phyloP scores from a whole-genome alignment of 1,140 invertebrate species.

The Drosophila bifasciata region DNA sequence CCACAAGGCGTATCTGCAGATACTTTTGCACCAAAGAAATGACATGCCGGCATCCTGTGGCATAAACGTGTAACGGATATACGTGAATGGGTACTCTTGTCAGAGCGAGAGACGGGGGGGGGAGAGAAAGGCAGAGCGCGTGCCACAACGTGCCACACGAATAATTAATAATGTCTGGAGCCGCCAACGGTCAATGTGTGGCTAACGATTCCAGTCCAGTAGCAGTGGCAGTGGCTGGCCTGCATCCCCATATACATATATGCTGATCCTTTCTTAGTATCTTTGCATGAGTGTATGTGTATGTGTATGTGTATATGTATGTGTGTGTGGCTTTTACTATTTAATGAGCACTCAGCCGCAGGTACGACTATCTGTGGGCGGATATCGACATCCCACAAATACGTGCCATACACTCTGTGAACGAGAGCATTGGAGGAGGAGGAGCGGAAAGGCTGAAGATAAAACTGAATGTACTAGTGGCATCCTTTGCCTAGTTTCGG shows the following conservation, averaged over 20 bases:
- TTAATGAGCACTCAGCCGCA: conserved; percentile 70
- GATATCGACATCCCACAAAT: conserved; percentile 24
- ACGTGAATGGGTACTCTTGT: conserved; percentile 47
- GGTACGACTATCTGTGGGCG: conserved; percentile 22
- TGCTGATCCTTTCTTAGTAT: conserved; percentile 1
- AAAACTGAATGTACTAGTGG: background rate
- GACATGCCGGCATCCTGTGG: conserved; percentile 39
- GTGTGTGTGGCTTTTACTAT: conserved; percentile 55
- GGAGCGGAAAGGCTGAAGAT: too few species aligned
- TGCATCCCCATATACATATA: conserved; percentile 14
- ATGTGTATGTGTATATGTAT: conserved; percentile 1
- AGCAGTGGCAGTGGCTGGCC: background rate
- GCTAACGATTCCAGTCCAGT: conserved; percentile 48
- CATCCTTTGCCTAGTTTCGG: conserved; percentile 46
- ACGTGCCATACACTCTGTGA: conserved; percentile 34
- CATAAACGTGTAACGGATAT: conserved; percentile 17
- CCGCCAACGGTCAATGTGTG: conserved; percentile 45
- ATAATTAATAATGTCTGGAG: conserved; percentile 68
- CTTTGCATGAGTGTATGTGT: conserved; percentile 6
- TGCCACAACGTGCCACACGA: conserved; percentile 32
- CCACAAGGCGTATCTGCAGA: conserved; percentile 13
- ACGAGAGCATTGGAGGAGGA: too few species aligned
- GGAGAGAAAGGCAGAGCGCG: background rate
- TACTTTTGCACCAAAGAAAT: conserved; percentile 19
- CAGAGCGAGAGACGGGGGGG: background rate